These are phyloP conservation scores for Drosophila atroscutellata DNA, from an alignment of 2,888 invertebrate species.

Conservation along the genomic window DNA sequence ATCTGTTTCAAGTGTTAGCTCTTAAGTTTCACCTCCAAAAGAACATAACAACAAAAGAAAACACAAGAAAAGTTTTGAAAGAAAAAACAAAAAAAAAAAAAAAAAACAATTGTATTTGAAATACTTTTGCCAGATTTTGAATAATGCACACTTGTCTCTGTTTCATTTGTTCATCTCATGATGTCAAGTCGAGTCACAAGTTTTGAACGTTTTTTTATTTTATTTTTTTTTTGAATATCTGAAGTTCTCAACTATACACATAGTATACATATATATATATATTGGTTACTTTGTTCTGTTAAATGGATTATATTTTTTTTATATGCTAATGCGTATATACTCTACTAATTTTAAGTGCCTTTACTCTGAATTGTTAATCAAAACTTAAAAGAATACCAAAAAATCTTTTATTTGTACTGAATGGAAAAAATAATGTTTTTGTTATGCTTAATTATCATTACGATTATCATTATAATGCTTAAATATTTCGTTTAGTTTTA, in stretches of 20 bases:
- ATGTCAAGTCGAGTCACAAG: constrained; percentile 72
- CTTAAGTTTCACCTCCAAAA: constrained; percentile 51
- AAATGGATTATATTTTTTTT: constrained; percentile 67
- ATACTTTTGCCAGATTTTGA: constrained; percentile 15
- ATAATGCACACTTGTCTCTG: constrained; percentile 59
- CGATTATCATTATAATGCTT: constrained; percentile 20
- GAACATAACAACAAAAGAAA: background rate
- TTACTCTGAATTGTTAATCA: constrained; percentile 55
- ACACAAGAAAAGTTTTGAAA: constrained; percentile 1
- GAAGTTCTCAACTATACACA: constrained; percentile 48
- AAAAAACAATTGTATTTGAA: constrained; percentile 17
- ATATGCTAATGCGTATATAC: constrained; percentile 53
- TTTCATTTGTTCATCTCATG: constrained; percentile 76
- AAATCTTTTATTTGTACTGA: constrained; percentile 57
- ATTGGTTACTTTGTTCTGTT: constrained; percentile 73
- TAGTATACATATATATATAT: constrained; percentile 33
- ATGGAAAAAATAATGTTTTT: constrained; percentile 51
- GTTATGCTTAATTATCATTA: constrained; percentile 47
- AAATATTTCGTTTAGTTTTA: constrained; percentile 51
- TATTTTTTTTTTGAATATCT: constrained; percentile 34
- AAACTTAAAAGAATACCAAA: constrained; percentile 22
- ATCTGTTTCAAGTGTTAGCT: constrained; percentile 57
- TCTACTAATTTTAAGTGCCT: constrained; percentile 41
- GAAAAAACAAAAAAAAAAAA: constrained; percentile 7
- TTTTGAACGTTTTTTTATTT: constrained; percentile 42